Evolutionary conservation across 2,113 vertebrate genomes (phyloP).

Genomic region (Hypomesus transpacificus): DNA sequence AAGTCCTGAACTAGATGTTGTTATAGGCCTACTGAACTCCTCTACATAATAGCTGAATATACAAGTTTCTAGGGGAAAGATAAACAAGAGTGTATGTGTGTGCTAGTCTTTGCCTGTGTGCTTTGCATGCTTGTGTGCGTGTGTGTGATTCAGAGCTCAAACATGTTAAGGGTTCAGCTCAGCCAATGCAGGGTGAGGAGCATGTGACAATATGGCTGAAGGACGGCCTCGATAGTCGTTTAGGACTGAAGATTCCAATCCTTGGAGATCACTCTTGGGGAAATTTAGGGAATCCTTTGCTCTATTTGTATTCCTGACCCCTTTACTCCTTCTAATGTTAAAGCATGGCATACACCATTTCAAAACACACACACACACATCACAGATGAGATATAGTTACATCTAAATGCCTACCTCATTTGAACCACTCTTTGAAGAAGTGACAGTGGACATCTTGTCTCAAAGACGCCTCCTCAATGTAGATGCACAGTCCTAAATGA

Average conservation of each 20-base stretch:
- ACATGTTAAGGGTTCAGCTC: background rate
- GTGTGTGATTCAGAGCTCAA: conserved; percentile 44
- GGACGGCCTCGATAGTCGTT: background rate
- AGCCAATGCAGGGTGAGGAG: background rate
- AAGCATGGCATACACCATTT: conserved; percentile 45
- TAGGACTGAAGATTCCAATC: background rate
- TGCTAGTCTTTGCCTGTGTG: conserved; percentile 26
- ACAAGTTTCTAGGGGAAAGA: background rate
- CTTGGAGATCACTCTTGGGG: no score
- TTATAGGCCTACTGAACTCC: background rate
- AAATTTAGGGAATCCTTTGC: no score
- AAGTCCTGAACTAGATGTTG: no score
- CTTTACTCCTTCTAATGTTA: conserved; percentile 25
- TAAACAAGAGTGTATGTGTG: background rate
- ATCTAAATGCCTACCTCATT: conserved; percentile 42
- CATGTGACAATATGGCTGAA: background rate
- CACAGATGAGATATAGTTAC: conserved; percentile 52
- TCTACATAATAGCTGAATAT: background rate
- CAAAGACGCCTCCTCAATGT: conserved; percentile 54
- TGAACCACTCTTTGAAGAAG: conserved; percentile 43
- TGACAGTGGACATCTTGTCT: conserved; percentile 46
- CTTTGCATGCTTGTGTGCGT: conserved; percentile 28
- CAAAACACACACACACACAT: conserved; percentile 45
- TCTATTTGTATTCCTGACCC: no score
- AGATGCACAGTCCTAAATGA: conserved; percentile 33